Percentiles rank a stretch among this genome's conserved stretches.
phyloP scores from a whole-genome alignment of 2,113 vertebrate species.

The Hippocampus zosterae region DNA sequence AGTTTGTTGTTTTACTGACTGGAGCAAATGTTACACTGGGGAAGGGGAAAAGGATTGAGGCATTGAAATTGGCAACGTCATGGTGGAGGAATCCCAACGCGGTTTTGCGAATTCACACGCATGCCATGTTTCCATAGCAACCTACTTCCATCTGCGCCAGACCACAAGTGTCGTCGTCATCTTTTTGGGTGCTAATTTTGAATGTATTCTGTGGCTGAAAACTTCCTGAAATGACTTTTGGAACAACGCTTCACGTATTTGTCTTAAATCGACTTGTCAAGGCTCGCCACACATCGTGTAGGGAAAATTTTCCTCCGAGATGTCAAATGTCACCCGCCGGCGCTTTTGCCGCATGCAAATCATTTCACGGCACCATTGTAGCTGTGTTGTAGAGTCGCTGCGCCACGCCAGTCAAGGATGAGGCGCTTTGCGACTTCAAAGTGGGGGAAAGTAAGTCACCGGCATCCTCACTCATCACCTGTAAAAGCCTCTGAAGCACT shows the following conservation, averaged over 20 bases:
- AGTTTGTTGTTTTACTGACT: background rate
- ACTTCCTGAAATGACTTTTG: too few relatives aligned
- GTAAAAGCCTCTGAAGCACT: slow-evolving; percentile 68
- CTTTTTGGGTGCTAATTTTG: too few relatives aligned
- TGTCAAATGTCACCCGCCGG: background rate
- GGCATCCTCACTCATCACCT: slow-evolving; percentile 56
- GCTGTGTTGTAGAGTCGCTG: slow-evolving; percentile 30
- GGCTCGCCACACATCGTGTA: background rate
- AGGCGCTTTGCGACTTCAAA: slow-evolving; percentile 63
- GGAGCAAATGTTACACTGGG: background rate
- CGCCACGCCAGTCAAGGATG: slow-evolving; percentile 54
- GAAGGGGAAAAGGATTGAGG: too few relatives aligned
- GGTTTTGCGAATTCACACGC: too few relatives aligned
- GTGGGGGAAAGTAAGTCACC: slow-evolving; percentile 57
- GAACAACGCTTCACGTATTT: background rate
- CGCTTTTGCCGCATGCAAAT: slow-evolving; percentile 23
- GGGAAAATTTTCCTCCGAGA: background rate
- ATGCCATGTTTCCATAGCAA: too few relatives aligned
- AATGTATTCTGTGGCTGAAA: too few relatives aligned
- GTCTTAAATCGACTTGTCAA: slow-evolving; percentile 4
- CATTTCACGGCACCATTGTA: slow-evolving; percentile 25
- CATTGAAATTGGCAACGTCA: too few relatives aligned
- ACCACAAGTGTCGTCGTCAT: too few relatives aligned
- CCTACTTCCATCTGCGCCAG: too few relatives aligned
- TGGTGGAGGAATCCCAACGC: too few relatives aligned